Base-by-base conservation (phyloP, 2,888 invertebrate genomes). In the Carcina quercana region DNA sequence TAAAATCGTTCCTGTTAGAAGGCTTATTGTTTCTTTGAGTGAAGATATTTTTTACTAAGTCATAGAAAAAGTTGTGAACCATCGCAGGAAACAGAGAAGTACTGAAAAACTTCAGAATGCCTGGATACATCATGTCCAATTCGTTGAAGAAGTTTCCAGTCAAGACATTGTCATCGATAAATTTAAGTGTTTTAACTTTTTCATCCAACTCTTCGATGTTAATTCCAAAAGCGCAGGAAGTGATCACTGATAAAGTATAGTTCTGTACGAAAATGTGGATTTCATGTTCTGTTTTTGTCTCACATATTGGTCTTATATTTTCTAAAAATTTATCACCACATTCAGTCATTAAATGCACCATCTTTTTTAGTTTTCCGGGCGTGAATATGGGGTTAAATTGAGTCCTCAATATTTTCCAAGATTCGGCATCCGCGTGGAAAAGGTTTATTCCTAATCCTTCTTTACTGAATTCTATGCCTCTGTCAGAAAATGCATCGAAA, bases 341-440 rank as follows among this genome's bases (percentile, higher is more conserved):
- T 15, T 65, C 60, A 13, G 38, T 38, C 11, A 74, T 38, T 13
- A 73, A 31, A 37, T 60, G 43, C 12, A 66, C 47, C 72, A 74
- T 73, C 17, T 61, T 65, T 36, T 59, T 72, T n/a, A 72, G 39
- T 46, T 74, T 73, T 2, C 64, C 61, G 0, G 71, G 53, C 3
- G 69, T 68, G 30, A 73, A 74, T 8, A 69, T 42, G 1, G 72
- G 68, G 1, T 63, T 59, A n/a, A 75, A 59, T 2, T 50, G 47
- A 20, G 47, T 54, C 31, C 70, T 55, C 6, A 70, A 40, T 0
- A 55, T 40, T 8, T 47, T 42, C 74, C 74, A 75, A 0, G 53
- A 53, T 0, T 66, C 61, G 3, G 56, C 64, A 15, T 66, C 58
- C 0, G 63, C 56, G 27, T 60, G 56, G 30, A 74, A 73, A 10